Percentiles rank a stretch among this genome's conserved stretches.
Evolutionary conservation across 2,797 vertebrate species (phyloP).

Genomic region (Rhyacichthys aspro): DNA sequence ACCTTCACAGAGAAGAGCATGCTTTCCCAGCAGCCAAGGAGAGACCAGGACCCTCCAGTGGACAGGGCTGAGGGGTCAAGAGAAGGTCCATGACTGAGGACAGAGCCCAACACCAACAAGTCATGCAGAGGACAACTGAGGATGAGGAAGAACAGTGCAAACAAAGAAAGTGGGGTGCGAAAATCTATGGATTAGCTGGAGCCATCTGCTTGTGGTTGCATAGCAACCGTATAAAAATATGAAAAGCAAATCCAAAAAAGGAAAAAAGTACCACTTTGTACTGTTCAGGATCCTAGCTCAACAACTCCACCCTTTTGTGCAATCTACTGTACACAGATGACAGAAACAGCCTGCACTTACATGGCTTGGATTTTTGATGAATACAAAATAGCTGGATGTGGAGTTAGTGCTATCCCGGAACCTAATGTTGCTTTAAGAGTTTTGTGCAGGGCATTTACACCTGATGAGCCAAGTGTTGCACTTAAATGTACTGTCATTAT

Average conservation of each 20-base stretch:
- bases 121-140: background rate
- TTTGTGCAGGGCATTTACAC: background rate
- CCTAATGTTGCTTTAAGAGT: background rate
- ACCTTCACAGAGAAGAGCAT: conserved; percentile 44
- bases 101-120: too few species aligned
- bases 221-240: conserved; percentile 44
- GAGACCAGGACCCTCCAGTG: conserved; percentile 12
- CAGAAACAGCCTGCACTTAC: conserved; percentile 1
- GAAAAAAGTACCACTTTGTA: too few species aligned
- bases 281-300: conserved; percentile 11
- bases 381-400: background rate
- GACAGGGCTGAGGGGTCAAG: background rate
- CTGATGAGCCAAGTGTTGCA: background rate
- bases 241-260: conserved; percentile 34
- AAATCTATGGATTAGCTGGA: conserved; percentile 26
- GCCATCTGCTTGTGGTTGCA: conserved; percentile 35
- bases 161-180: conserved; percentile 15
- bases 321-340: conserved; percentile 10
- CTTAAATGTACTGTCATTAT: conserved; percentile 3
- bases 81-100: background rate
- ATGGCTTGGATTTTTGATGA: background rate
- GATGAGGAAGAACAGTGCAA: background rate
- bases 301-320: conserved; percentile 1
- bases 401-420: background rate
- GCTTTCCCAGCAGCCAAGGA: conserved; percentile 34